Base-by-base conservation (phyloP, 1,140 invertebrate species). In the Lamellibrachia luymesi region DNA sequence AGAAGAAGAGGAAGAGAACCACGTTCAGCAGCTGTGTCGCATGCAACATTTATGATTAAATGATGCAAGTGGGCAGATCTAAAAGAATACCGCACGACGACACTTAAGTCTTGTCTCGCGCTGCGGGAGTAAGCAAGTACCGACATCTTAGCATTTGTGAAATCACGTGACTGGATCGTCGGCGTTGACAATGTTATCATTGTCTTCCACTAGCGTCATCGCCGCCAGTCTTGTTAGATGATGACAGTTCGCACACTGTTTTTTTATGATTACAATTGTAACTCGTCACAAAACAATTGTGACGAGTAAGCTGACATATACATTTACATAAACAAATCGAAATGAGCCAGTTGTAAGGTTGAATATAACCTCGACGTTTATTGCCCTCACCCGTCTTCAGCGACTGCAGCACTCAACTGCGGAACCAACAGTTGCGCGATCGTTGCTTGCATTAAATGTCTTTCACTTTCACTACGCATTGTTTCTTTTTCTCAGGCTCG, bases 401-500 rank as follows among this genome's bases (percentile, higher is more conserved):
- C 7, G 25, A 80, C 13, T 80, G 8, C 64, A 2, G 8, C 64
- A 2, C 1, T 17, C 64, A 80, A 80, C 13, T 80, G 52, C 52
- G 17, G 17, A 22, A 80, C 25, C 13, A 56, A 80, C 64, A 80
- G 13, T 22, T 80, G 64, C 25, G 64, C 64, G 52, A 13, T 13
- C 52, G 13, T 13, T 56, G 52, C 52, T 7, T 56, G 52, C 52
- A 56, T 6, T 56, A 80, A 10, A 10, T 80, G 38, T 22, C 64
- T 80, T 80, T 80, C 64, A 80, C 64, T 80, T 10, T 80, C 38
- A 38, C 38, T 38, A 8, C 7, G 17, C 13, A 91, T 38, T 8
- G 22, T 91, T 25, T 91, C 90, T 51, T 2, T 25, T 50, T 91
- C 50, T 7, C 90, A 91, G 90, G 52, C 51, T 93, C 91, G 51